Conservation (phyloP, 2,888 invertebrate species). For the Sarcophaga carnaria region DNA sequence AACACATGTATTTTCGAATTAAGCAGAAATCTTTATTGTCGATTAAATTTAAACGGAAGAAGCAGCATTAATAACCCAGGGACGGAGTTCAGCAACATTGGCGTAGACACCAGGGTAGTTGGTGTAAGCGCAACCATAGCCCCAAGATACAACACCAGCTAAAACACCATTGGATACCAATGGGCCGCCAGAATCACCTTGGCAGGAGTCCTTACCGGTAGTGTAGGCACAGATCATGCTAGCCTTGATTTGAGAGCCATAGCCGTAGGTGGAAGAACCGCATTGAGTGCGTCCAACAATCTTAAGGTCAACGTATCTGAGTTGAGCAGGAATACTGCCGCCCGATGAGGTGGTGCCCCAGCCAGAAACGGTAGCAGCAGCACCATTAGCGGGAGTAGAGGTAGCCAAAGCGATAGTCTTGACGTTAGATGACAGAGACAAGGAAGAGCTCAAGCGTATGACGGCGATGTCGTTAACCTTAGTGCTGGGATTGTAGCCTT, state of each 20-base stretch:
- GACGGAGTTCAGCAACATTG: slow-evolving; percentile 72
- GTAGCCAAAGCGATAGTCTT: slow-evolving; percentile 80
- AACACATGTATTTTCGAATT: background rate
- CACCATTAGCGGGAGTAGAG: slow-evolving; percentile 56
- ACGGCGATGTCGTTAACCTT: slow-evolving; percentile 84
- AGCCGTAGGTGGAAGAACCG: slow-evolving; percentile 79
- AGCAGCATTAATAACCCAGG: slow-evolving; percentile 71
- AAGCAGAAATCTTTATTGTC: slow-evolving; percentile 24
- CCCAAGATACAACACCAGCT: slow-evolving; percentile 78
- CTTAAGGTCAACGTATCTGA: slow-evolving; percentile 81
- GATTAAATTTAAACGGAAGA: slow-evolving; percentile 41
- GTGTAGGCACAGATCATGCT: slow-evolving; percentile 76
- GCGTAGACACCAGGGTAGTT: slow-evolving; percentile 76
- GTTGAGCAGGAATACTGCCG: slow-evolving; percentile 56
- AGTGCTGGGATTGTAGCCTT: slow-evolving; percentile 80
- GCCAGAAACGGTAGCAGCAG: slow-evolving; percentile 74
- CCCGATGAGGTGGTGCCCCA: slow-evolving; percentile 76
- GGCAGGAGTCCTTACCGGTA: slow-evolving; percentile 74
- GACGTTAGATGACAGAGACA: slow-evolving; percentile 80
- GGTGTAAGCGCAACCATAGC: slow-evolving; percentile 48
- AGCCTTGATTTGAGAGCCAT: slow-evolving; percentile 69
- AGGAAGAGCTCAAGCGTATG: slow-evolving; percentile 82
- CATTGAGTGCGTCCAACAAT: slow-evolving; percentile 81
- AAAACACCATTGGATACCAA: slow-evolving; percentile 72
- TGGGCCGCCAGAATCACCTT: slow-evolving; percentile 79